These are phyloP conservation scores for Myrmophylax atrothorax DNA, from an alignment of 2,113 vertebrate species.

Conservation along the genomic window DNA sequence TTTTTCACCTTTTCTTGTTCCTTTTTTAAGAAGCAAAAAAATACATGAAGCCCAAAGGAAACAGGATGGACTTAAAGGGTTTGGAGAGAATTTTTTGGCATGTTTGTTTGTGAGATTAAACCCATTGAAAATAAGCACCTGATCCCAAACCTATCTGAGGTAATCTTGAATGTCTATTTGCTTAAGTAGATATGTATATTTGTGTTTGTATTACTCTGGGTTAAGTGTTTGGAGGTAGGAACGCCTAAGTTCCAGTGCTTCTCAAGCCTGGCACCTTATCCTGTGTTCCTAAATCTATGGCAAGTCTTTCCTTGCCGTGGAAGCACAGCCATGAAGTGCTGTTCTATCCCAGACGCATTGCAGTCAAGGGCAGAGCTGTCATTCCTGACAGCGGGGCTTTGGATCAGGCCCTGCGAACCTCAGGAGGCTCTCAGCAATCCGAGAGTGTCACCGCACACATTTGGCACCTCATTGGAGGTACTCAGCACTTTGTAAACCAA, in stretches of 20 bases:
- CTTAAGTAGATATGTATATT: not conserved
- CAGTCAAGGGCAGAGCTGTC: not conserved
- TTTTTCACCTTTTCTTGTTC: not conserved
- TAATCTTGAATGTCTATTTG: not conserved
- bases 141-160: not conserved
- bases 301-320: not conserved
- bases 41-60: not conserved
- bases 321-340: not conserved
- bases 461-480: constrained; percentile 39
- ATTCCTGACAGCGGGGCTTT: not conserved
- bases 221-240: not conserved
- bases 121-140: not conserved
- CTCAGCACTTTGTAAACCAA: constrained; percentile 46
- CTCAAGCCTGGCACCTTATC: not conserved
- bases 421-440: not conserved
- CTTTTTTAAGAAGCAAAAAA: not conserved
- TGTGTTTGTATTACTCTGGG: not conserved
- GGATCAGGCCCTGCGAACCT: not conserved
- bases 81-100: not conserved
- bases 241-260: not conserved
- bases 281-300: not conserved
- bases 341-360: not conserved
- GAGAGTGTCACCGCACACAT: not conserved
- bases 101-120: not conserved
- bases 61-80: not conserved